Conservation (phyloP, 2,797 vertebrate species). For the Okamejei kenojei region DNA sequence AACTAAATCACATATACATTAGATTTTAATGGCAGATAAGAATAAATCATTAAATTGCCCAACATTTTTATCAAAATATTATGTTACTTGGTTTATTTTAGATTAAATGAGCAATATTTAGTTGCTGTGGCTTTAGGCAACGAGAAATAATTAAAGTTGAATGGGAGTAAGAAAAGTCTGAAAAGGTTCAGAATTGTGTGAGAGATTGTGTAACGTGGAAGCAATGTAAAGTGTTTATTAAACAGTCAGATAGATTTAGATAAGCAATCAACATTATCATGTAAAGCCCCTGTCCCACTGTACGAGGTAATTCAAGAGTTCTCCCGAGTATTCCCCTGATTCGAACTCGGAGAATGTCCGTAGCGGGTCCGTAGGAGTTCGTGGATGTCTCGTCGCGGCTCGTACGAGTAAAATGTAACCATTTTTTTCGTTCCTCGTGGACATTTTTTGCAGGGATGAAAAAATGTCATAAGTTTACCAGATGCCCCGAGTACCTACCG, state of each 20-base stretch:
- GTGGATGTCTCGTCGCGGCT: too few species aligned
- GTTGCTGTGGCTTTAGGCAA: not conserved
- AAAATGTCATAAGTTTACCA: too few species aligned
- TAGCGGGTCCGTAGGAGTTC: too few species aligned
- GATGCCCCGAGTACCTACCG: too few species aligned
- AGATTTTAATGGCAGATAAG: not conserved
- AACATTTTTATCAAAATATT: conserved; percentile 23
- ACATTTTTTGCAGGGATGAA: too few species aligned
- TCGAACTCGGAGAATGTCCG: too few species aligned
- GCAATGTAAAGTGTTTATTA: not conserved
- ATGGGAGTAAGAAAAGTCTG: not conserved
- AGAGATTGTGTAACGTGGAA: not conserved
- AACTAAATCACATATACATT: conserved; percentile 5
- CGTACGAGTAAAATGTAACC: too few species aligned
- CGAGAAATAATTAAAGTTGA: not conserved
- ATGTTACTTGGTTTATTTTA: not conserved
- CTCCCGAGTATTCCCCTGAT: too few species aligned
- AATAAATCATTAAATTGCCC: not conserved
- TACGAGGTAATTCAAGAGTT: too few species aligned
- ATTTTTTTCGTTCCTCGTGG: too few species aligned
- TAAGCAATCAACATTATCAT: not conserved
- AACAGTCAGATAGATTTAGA: not conserved
- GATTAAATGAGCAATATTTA: not conserved
- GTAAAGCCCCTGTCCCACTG: too few species aligned
- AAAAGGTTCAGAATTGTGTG: not conserved